Evolutionary conservation across 2,888 invertebrate species (phyloP).

Genomic region (Drosophila glabriapex): DNA sequence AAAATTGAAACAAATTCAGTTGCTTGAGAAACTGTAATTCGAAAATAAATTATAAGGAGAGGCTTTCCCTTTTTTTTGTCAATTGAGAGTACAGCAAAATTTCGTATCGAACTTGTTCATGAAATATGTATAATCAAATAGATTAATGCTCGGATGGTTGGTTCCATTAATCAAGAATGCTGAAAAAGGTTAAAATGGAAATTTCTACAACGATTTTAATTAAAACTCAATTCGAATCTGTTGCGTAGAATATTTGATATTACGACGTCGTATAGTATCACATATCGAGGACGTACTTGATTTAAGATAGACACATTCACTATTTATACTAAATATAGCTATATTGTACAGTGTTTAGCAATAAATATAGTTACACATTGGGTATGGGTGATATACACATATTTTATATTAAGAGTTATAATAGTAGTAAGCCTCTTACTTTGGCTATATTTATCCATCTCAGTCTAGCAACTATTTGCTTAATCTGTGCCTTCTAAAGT

Average conservation of each 20-base stretch:
- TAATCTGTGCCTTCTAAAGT: slow-evolving; percentile 8
- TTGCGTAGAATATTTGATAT: slow-evolving; percentile 7
- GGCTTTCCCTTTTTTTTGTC: neutral
- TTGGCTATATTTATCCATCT: slow-evolving; percentile 6
- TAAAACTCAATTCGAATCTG: neutral
- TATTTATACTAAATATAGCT: slow-evolving; percentile 1
- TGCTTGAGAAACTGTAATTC: slow-evolving; percentile 34
- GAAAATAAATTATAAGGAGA: neutral
- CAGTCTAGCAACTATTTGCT: slow-evolving; percentile 13
- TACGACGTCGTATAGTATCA: slow-evolving; percentile 30
- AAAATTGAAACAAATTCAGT: slow-evolving; percentile 65
- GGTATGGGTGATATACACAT: neutral
- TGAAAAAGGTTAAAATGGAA: neutral
- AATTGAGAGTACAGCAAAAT: slow-evolving; percentile 30
- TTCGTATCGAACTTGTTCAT: neutral
- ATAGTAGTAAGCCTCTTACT: neutral
- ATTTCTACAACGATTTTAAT: neutral
- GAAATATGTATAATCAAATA: neutral
- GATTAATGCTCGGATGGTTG: neutral
- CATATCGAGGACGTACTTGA: slow-evolving; percentile 42
- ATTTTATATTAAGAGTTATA: neutral
- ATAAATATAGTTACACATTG: slow-evolving; percentile 26
- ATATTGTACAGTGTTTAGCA: neutral
- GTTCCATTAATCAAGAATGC: neutral
- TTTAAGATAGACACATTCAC: slow-evolving; percentile 1